A percentile compares a stretch with the other conserved stretches of the same genome.
phyloP scores from a whole-genome alignment of 2,113 vertebrate species.

The Zapus hudsonius region DNA sequence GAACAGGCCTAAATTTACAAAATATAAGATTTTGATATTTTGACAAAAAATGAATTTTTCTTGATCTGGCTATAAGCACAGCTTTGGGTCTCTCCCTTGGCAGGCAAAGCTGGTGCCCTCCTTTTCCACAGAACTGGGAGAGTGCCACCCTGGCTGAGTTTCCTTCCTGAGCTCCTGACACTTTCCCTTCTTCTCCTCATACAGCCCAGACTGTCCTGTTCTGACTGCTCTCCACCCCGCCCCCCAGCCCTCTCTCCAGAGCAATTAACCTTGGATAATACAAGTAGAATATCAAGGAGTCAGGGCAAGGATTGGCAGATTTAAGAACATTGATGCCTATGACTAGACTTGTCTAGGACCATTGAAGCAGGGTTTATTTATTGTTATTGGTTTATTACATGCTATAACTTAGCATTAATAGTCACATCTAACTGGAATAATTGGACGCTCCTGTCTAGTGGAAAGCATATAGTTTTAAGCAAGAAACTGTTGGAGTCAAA shows the following conservation, averaged over 20 bases:
- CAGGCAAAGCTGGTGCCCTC: too few relatives aligned
- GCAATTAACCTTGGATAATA: not conserved
- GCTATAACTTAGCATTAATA: not conserved
- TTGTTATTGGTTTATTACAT: not conserved
- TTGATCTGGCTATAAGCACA: not conserved
- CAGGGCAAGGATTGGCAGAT: not conserved
- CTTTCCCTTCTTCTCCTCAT: not conserved
- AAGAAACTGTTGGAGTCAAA: conserved; percentile 30
- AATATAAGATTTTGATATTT: not conserved
- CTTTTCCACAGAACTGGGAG: too few relatives aligned
- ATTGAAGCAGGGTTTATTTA: not conserved
- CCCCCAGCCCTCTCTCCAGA: too few relatives aligned
- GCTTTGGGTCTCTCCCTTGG: not conserved
- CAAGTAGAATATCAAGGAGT: not conserved
- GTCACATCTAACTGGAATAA: not conserved
- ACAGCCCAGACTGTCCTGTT: not conserved
- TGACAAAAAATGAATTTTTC: not conserved
- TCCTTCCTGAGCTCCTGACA: not conserved
- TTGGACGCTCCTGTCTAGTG: not conserved
- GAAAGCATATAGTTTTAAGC: not conserved
- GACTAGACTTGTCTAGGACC: not conserved
- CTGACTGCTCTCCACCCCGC: not conserved
- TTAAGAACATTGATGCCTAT: not conserved
- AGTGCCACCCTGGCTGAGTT: accelerated
- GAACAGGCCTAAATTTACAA: not conserved